Percentiles rank a stretch among this genome's conserved stretches.
phyloP scores from a whole-genome alignment of 2,113 vertebrate species.

The Syrmaticus mikado region DNA sequence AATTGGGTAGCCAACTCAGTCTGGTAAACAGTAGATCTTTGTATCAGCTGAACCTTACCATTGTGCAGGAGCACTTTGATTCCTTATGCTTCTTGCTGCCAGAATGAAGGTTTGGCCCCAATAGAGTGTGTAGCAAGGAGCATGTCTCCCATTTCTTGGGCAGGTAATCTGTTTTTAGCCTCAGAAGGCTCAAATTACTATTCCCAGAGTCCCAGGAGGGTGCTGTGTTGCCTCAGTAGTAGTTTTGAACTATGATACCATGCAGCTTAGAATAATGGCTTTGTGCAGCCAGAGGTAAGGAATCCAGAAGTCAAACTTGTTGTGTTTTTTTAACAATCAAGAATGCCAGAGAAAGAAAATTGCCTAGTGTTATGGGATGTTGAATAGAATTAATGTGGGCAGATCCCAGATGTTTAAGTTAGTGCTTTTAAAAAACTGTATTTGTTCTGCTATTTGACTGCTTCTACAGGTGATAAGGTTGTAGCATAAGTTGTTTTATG shows the following conservation, averaged over 20 bases:
- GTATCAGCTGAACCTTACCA: neutral
- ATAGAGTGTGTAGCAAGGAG: neutral
- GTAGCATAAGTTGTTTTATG: neutral
- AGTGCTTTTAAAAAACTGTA: neutral
- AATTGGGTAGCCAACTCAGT: neutral
- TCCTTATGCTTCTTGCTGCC: accelerated
- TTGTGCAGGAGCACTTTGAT: neutral
- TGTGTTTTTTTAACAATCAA: neutral
- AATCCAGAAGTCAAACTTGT: neutral
- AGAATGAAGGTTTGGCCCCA: neutral
- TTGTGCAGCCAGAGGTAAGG: neutral
- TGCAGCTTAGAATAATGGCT: neutral
- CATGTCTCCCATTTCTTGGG: neutral
- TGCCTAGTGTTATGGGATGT: neutral
- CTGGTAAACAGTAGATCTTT: slow-evolving; percentile 44
- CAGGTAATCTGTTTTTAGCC: neutral
- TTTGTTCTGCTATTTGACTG: neutral
- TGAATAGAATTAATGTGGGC: neutral
- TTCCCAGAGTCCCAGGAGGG: neutral
- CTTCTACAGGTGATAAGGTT: neutral
- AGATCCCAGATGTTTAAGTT: neutral
- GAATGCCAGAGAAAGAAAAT: neutral
- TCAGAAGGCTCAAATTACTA: neutral
- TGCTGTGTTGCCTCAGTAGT: neutral
- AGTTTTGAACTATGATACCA: neutral